phyloP scores from a whole-genome alignment of 2,113 vertebrate genomes.

The Phalacrocorax brasilianus region DNA sequence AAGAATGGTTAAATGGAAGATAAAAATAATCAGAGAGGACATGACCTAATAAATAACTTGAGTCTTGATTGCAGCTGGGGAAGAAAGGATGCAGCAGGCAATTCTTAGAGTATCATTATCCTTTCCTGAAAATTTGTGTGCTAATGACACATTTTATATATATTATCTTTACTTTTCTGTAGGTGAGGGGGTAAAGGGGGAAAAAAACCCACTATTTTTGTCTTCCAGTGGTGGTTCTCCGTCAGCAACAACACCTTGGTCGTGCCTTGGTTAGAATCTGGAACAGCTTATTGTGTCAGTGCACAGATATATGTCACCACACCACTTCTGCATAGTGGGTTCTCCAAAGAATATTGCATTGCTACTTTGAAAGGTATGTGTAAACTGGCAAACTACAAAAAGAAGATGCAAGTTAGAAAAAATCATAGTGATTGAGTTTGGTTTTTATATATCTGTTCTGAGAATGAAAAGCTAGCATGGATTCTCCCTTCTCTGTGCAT shows the following conservation, averaged over 20 bases:
- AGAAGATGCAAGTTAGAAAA: neutral
- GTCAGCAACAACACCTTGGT: conserved; percentile 63
- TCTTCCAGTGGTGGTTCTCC: conserved; percentile 70
- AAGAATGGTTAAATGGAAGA: neutral
- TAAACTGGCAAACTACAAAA: neutral
- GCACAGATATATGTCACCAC: conserved; percentile 56
- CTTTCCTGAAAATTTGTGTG: neutral
- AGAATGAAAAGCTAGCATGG: neutral
- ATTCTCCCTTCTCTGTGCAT: neutral
- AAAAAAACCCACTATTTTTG: neutral
- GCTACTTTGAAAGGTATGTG: conserved; percentile 74
- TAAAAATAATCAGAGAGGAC: neutral
- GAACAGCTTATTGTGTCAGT: conserved; percentile 73
- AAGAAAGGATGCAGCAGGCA: neutral
- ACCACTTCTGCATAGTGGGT: neutral
- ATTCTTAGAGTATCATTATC: neutral
- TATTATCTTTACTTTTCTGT: neutral
- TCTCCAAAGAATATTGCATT: conserved; percentile 70
- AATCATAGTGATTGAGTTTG: neutral
- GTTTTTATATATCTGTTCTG: neutral
- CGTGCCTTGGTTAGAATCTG: conserved; percentile 67
- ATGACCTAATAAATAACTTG: neutral
- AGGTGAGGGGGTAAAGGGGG: neutral
- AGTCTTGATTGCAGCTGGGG: neutral
- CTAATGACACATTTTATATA: neutral